These are phyloP conservation scores for Neodiprion fabricii DNA, from an alignment of 1,140 invertebrate genomes.

Conservation along the genomic window DNA sequence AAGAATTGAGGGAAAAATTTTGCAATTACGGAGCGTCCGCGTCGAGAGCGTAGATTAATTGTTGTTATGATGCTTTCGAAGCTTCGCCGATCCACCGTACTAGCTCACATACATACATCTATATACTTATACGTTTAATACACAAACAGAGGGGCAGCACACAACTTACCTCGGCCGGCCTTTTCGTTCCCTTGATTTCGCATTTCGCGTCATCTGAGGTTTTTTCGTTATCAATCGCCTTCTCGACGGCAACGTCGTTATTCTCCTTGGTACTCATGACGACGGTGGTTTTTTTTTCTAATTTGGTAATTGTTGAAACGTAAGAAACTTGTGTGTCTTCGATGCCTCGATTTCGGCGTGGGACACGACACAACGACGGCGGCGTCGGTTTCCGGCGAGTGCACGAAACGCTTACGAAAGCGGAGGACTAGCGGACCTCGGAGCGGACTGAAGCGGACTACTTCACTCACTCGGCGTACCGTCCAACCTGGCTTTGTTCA, in stretches of 20 bases:
- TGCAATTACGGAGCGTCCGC: not conserved
- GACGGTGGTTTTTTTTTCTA: constrained; percentile 1
- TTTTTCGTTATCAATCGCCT: constrained; percentile 79
- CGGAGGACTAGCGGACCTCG: constrained; percentile 8
- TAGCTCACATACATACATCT: not conserved
- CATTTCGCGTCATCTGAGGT: constrained; percentile 73
- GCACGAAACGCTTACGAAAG: constrained; percentile 9
- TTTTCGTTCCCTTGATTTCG: constrained; percentile 85
- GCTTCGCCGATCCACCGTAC: constrained; percentile 2
- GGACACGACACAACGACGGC: constrained; percentile 21
- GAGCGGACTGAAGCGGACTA: constrained; percentile 35
- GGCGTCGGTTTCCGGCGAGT: constrained; percentile 61
- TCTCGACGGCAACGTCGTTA: constrained; percentile 83
- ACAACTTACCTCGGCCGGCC: constrained; percentile 82
- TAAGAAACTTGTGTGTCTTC: not conserved
- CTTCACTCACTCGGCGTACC: constrained; percentile 25
- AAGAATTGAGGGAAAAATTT: not conserved
- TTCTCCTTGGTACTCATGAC: constrained; percentile 85
- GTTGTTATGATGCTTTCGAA: constrained; percentile 4
- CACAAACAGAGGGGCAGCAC: not conserved
- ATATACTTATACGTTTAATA: too few species aligned
- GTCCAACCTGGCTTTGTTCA: constrained; percentile 69
- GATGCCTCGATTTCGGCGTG: not conserved
- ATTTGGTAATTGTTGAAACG: not conserved
- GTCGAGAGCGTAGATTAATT: not conserved